phyloP scores from a whole-genome alignment of 2,113 vertebrate species.

The Ictidomys tridecemlineatus region DNA sequence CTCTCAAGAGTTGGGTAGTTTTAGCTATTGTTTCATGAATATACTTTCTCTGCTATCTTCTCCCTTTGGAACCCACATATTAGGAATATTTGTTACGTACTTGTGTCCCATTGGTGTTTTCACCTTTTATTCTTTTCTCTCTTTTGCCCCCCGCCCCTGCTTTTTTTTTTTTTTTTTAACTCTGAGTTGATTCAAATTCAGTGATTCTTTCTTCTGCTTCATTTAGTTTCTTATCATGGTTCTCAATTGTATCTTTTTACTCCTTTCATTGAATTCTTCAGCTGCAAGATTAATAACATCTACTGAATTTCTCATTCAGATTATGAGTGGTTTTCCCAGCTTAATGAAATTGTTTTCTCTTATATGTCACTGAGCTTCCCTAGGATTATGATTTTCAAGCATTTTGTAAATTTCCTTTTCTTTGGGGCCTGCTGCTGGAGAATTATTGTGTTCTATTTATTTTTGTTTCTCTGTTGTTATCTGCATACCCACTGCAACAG shows the following conservation, averaged over 20 bases:
- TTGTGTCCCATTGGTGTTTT: background rate
- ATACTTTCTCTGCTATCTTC: background rate
- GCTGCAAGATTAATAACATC: background rate
- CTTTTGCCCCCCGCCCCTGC: background rate
- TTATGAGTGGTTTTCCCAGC: background rate
- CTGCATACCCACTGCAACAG: background rate
- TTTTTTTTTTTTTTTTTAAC: background rate
- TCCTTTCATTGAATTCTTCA: background rate
- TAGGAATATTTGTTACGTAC: background rate
- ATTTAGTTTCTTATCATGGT: background rate
- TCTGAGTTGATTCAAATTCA: background rate
- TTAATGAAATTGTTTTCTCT: background rate
- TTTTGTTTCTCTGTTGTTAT: background rate
- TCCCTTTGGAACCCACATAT: background rate
- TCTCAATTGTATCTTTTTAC: background rate
- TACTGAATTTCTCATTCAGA: background rate
- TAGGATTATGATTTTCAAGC: background rate
- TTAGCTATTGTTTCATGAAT: background rate
- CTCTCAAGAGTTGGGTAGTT: background rate
- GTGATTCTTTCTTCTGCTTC: background rate
- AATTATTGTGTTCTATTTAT: background rate
- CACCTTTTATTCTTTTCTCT: background rate
- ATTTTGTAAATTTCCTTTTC: background rate
- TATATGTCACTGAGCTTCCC: background rate
- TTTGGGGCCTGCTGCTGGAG: background rate